phyloP scores from a whole-genome alignment of 2,888 invertebrate species.

The Marasmarcha lunaedactyla region DNA sequence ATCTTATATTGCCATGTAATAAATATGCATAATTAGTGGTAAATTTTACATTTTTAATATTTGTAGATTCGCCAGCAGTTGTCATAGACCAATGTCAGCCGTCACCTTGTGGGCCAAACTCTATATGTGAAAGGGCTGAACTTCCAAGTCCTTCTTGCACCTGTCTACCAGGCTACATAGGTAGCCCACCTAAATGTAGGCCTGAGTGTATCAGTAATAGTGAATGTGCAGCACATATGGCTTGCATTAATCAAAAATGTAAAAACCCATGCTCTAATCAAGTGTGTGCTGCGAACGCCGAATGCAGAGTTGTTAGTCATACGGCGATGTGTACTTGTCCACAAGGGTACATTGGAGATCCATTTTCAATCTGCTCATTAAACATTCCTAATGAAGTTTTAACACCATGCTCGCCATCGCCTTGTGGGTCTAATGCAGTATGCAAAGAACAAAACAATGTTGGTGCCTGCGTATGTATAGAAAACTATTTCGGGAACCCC shows the following conservation, averaged over 20 bases:
- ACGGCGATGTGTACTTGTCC: conserved; percentile 83
- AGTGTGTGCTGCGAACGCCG: conserved; percentile 78
- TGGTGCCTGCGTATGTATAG: conserved; percentile 77
- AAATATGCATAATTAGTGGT: too few species aligned
- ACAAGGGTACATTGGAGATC: conserved; percentile 73
- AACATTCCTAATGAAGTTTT: conserved; percentile 57
- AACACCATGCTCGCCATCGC: conserved; percentile 76
- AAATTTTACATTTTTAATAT: too few species aligned
- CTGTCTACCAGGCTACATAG: conserved; percentile 76
- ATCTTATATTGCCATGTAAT: not conserved
- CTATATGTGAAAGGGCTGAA: conserved; percentile 77
- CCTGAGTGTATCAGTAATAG: conserved; percentile 85
- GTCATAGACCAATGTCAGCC: conserved; percentile 77
- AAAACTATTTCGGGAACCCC: conserved; percentile 81
- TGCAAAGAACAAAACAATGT: conserved; percentile 77
- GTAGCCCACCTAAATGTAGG: conserved; percentile 81
- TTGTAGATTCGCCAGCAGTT: conserved; percentile 34
- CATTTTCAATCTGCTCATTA: conserved; percentile 70
- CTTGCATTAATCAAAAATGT: conserved; percentile 81
- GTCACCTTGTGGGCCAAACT: conserved; percentile 84
- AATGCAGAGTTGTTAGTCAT: conserved; percentile 81
- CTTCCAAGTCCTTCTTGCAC: conserved; percentile 82
- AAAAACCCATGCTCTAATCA: conserved; percentile 76
- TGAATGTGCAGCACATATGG: conserved; percentile 77
- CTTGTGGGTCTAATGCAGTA: conserved; percentile 78